Percentiles rank a stretch among this genome's conserved stretches.
phyloP scores from a whole-genome alignment of 92 coral and sea anemone species.

The Palythoa heliodiscus region DNA sequence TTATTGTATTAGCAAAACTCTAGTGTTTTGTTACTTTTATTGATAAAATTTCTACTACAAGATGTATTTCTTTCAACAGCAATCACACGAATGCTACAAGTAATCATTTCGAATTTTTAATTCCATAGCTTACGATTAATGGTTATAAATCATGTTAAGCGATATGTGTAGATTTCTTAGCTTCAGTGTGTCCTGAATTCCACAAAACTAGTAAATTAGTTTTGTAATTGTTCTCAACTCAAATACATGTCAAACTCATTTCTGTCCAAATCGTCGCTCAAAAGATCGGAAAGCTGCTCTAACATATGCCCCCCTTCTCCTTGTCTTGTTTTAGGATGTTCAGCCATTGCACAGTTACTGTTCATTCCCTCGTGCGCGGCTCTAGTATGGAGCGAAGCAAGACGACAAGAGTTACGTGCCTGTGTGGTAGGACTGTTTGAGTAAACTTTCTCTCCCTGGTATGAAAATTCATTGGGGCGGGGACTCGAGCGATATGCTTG shows the following conservation, averaged over 20 bases:
- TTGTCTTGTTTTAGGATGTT: slow-evolving; percentile 40
- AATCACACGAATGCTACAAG: neutral
- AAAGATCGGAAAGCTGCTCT: slow-evolving; percentile 83
- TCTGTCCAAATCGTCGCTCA: slow-evolving; percentile 90
- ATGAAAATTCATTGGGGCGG: neutral
- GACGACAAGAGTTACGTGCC: slow-evolving; percentile 76
- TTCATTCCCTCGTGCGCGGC: slow-evolving; percentile 20
- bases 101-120: neutral
- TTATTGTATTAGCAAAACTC: too few relatives aligned
- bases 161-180: neutral
- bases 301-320: slow-evolving; percentile 64
- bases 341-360: slow-evolving; percentile 21
- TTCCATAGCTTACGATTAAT: neutral
- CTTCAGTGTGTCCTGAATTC: neutral
- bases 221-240: neutral
- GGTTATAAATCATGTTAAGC: neutral
- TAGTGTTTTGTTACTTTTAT: too few relatives aligned
- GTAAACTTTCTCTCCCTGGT: slow-evolving; percentile 19
- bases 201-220: neutral
- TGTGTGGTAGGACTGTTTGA: slow-evolving; percentile 11
- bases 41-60: too few relatives aligned
- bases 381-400: slow-evolving; percentile 56
- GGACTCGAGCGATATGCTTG: neutral
- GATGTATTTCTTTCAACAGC: neutral
- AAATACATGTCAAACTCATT: slow-evolving; percentile 96